These are phyloP conservation scores for Pseudopodoces humilis DNA, from an alignment of 2,113 vertebrate species.

Conservation along the genomic window DNA sequence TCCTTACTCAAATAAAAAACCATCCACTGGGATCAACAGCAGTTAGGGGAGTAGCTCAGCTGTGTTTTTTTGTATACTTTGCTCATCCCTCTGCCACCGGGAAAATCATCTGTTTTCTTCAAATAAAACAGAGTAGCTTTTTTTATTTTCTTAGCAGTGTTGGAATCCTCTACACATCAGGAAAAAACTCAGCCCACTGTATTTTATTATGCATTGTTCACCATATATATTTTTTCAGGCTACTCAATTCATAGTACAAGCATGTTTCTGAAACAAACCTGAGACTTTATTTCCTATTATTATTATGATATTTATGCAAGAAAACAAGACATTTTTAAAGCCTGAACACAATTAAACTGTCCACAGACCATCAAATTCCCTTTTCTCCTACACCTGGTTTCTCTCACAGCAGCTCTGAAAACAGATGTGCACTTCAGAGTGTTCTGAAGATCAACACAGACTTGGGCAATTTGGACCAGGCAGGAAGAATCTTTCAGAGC, in stretches of 20 bases:
- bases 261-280: background rate
- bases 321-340: background rate
- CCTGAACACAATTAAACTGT: background rate
- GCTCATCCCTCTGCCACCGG: background rate
- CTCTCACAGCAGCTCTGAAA: constrained; percentile 2
- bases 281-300: background rate
- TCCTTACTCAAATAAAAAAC: background rate
- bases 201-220: background rate
- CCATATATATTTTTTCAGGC: background rate
- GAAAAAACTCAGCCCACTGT: background rate
- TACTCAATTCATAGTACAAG: background rate
- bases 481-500: constrained; percentile 8
- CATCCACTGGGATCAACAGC: background rate
- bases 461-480: background rate
- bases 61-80: background rate
- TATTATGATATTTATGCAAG: background rate
- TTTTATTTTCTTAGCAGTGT: background rate
- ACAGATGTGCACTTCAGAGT: background rate
- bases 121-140: background rate
- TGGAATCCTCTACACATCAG: background rate
- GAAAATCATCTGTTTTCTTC: constrained; percentile 3
- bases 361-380: background rate
- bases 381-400: background rate
- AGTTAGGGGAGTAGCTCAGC: background rate
- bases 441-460: constrained; percentile 4